A percentile compares a stretch with the other conserved stretches of the same genome.
Conservation (phyloP, 2,113 vertebrate species). For the Bettongia penicillata region DNA sequence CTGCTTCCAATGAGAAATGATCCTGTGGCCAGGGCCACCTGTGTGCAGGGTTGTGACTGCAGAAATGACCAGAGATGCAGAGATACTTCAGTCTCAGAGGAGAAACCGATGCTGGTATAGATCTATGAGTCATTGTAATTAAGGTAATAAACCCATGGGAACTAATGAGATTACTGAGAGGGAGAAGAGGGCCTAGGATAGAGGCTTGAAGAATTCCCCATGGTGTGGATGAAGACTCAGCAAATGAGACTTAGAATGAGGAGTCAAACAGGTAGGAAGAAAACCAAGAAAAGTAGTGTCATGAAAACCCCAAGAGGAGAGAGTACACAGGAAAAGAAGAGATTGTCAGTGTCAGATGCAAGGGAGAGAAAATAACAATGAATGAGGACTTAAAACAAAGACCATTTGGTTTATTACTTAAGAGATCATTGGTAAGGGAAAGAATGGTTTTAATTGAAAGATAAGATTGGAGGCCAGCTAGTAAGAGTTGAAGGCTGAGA, state of each 20-base stretch:
- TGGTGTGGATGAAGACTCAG: not conserved
- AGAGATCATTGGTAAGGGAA: not conserved
- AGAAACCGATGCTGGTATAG: not conserved
- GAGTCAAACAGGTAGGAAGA: not conserved
- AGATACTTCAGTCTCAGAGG: not conserved
- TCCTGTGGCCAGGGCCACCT: no score
- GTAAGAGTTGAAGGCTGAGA: not conserved
- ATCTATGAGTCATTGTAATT: not conserved
- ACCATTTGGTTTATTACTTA: not conserved
- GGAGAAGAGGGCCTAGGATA: not conserved
- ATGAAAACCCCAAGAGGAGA: not conserved
- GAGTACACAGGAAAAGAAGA: not conserved
- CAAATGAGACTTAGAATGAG: not conserved
- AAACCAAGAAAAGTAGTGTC: not conserved
- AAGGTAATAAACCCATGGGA: not conserved
- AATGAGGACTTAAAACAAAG: not conserved
- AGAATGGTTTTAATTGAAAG: not conserved
- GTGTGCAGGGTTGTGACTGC: no score
- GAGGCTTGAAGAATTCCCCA: not conserved
- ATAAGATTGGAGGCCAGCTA: not conserved
- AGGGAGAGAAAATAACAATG: not conserved
- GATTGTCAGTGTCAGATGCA: not conserved
- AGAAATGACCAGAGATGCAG: not conserved
- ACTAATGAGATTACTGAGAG: not conserved
- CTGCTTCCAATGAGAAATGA: no score